Evolutionary conservation across 23 tunicate genomes (phyloP), one percentile per base, ranked within the genome.

Genomic region (Trididemnum nubilum): DNA sequence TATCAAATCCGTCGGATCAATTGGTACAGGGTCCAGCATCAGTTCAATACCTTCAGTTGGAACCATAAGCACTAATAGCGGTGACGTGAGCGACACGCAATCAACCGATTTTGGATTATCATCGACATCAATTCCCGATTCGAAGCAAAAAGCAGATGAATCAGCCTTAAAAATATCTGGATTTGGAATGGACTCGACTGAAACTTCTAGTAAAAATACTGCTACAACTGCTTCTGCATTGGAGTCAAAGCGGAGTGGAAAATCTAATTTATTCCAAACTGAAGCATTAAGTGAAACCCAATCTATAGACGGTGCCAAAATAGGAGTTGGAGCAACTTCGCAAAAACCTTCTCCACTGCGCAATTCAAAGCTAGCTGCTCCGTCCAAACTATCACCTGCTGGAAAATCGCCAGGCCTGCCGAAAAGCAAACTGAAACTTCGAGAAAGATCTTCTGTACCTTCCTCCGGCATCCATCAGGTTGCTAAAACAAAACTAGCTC

Each of bases 1-100:
- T 61, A 26, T 5, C 3, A 24, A 24, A 61, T 3, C 29, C 18
- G 67, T 21, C 26, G 29, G 67, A 32, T 85, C 83, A 0, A 51
- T 77, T 23, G 85, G 85, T 25, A 81, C 85, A 2, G 82, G 85
- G 18, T 87, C 91, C 4, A 87, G 91, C 36, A 57, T 87, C 69
- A 84, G 82, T 22, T 87, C 91, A 23, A 36, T 81, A 35, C 91
- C 91, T 32, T 87, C 86, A 7, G 82, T 81, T 35, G 90, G 83
- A 24, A 3, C 65, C 9, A 40, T 30, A 15, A 77, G 81, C 30
- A 77, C 9, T 29, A 50, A 77, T 21, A 54, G 81, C 28, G 54
- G 52, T 52, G 90, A 85, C 79, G 79, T 70, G 23, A 79, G 27
- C 33, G 90, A 79, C n/a, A 39, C 35, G 22, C n/a, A n/a, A n/a